These are phyloP conservation scores for Synanthedon tipuliformis DNA, from an alignment of 2,888 invertebrate species.

Conservation along the genomic window DNA sequence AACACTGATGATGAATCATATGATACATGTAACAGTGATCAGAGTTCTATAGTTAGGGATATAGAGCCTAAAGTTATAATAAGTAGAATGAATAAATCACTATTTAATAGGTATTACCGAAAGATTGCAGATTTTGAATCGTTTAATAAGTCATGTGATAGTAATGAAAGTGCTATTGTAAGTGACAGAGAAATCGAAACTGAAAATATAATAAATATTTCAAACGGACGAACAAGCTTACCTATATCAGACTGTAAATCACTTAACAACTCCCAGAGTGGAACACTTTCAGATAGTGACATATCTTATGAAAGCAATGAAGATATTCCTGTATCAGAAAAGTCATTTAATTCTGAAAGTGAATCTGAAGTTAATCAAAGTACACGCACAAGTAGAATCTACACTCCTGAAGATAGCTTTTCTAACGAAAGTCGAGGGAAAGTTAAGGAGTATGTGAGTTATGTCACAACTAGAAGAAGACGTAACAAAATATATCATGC, in stretches of 20 bases:
- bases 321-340: too few species aligned
- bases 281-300: too few species aligned
- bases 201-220: too few species aligned
- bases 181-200: too few species aligned
- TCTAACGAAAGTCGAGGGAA: slow-evolving; percentile 2
- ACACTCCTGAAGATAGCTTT: slow-evolving; percentile 1
- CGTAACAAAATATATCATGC: slow-evolving; percentile 25
- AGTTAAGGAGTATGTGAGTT: slow-evolving; percentile 34
- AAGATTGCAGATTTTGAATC: slow-evolving; percentile 14
- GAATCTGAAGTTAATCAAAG: slow-evolving; percentile 1
- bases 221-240: too few species aligned
- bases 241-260: too few species aligned
- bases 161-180: too few species aligned
- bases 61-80: slow-evolving; percentile 31
- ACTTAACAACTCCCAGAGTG: too few species aligned
- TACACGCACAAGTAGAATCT: slow-evolving; percentile 1
- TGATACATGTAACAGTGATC: slow-evolving; percentile 1
- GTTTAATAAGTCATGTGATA: not conserved
- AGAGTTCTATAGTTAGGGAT: slow-evolving; percentile 4
- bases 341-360: too few species aligned
- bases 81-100: slow-evolving; percentile 33
- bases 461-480: slow-evolving; percentile 52
- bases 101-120: slow-evolving; percentile 33
- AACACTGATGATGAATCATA: not conserved
- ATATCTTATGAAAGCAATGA: too few species aligned